Percentiles rank a stretch among this genome's conserved stretches.
Conservation (phyloP, 2,113 vertebrate species). For the Hippocampus mohnikei region DNA sequence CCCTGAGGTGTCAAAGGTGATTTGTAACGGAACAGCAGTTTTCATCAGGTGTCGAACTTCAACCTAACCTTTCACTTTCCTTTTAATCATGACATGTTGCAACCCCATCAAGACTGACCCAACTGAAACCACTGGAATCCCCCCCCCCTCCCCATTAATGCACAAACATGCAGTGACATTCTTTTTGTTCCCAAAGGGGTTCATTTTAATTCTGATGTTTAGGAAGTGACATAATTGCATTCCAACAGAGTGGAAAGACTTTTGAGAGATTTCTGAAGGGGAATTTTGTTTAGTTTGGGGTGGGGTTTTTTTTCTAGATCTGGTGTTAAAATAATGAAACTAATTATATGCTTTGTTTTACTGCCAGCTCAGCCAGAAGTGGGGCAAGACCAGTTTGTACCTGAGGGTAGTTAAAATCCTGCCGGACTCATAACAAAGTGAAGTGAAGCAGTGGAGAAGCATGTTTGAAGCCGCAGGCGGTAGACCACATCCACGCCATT, state of each 20-base stretch:
- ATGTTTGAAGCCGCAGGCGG: slow-evolving; percentile 36
- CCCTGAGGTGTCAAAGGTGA: no score
- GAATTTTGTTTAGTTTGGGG: no score
- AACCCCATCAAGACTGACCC: slow-evolving; percentile 5
- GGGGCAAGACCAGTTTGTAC: neutral
- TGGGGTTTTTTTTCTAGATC: no score
- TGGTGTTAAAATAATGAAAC: no score
- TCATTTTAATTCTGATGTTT: neutral
- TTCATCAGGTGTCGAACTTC: neutral
- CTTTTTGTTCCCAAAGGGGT: neutral
- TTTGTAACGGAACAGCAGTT: neutral
- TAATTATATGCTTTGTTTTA: neutral
- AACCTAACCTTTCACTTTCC: neutral
- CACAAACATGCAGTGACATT: neutral
- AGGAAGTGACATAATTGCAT: neutral
- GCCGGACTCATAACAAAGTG: neutral
- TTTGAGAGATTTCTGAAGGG: neutral
- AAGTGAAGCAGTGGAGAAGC: neutral
- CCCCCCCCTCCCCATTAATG: neutral
- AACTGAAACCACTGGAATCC: neutral
- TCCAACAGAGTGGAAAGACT: neutral
- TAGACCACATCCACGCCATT: slow-evolving; percentile 14
- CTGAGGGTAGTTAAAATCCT: neutral
- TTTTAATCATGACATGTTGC: neutral
- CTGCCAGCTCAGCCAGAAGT: neutral